Base-by-base conservation (phyloP, 2,113 vertebrate genomes). In the Microcebus lehilahytsara region DNA sequence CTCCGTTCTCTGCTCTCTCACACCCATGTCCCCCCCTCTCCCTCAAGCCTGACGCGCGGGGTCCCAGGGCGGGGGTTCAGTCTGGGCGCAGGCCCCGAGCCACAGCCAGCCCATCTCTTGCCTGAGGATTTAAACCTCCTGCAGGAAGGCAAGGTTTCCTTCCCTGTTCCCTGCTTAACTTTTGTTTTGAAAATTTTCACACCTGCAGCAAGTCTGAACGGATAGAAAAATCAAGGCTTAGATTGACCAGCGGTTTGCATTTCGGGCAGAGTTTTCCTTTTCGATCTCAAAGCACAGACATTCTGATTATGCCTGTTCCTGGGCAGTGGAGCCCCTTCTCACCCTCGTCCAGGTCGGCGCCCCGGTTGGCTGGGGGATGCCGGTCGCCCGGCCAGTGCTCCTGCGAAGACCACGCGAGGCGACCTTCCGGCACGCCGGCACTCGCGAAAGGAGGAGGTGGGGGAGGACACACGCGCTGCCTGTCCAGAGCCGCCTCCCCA, bases 21-120 rank as follows among this genome's bases (percentile, higher is more conserved):
- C 16, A 3, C 25, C 40, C 72, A 17, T 5, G 0, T 56, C 13
- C 6, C 69, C 1, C 3, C 4, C 0, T 1, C 20, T 16, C 23
- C 51, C 8, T 46, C 42, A 37, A n/a, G 22, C n/a, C 42, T 2
- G 49, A 27, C 17, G 22, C 34, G n/a, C 0, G 0, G 34, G 9
- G 6, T 5, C 3, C 8, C 0, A 20, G 17, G 53, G 58, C 20
- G 46, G 46, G 7, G 11, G 9, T 1, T 3, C 2, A 0, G 23
- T 37, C 34, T 3, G 46, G 37, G 13, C 32, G 1, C 14, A 4
- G 77, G 23, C 7, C 42, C 32, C 58, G 62, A 51, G 53, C 62
- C 3, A 14, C 56, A 10, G 27, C 25, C 3, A 0, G 6, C 0
- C 23, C 64, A 27, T 42, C 16, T 23, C 34, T 60, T 60, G 2